Base-by-base conservation (phyloP, 2,113 vertebrate genomes). In the Sturnus vulgaris region DNA sequence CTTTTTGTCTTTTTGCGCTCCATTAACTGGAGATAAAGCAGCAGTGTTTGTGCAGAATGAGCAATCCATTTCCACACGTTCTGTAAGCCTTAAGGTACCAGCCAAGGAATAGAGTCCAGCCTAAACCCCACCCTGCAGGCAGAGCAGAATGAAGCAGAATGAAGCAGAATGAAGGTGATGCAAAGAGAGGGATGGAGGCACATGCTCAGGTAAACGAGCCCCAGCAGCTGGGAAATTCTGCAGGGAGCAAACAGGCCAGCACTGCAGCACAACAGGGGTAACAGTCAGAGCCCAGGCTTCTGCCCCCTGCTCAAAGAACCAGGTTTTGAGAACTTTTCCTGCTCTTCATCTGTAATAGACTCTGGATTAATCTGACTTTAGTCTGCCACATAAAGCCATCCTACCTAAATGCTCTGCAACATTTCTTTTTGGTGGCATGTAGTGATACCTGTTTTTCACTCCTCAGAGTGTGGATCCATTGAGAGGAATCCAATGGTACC, bases 121-220 rank as follows among this genome's bases (percentile, higher is more conserved):
- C 57, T 25, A 19, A 89, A 84, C 40, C 10, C 7, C 15, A 23
- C 44, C 49, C 68, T 14, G 22, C 44, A 76, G 22, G 22, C 12
- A 39, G 31, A 47, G 30, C 2, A 39, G 33, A 25, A 16, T 5
- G 33, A 56, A 56, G 47, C n/a, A n/a, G n/a, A n/a, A n/a, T n/a
- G n/a, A n/a, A 47, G 30, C 2, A 39, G 33, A 25, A 16, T 5
- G 33, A 56, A 56, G 47, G 30, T 1, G 37, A n/a, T 23, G 27
- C 50, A 88, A 50, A 69, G 35, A 4, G 2, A 1, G 6, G 31
- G 47, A 6, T 75, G 65, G 49, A 44, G 37, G 42, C 17, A 59
- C 0, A 1, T 0, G 0, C 14, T 73, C 19, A 24, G 46, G 42
- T 10, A 25, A 28, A 22, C 2, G 15, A 83, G 31, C 50, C 16